Conservation (phyloP, 2,113 vertebrate genomes). For the Terrapene triunguis region DNA sequence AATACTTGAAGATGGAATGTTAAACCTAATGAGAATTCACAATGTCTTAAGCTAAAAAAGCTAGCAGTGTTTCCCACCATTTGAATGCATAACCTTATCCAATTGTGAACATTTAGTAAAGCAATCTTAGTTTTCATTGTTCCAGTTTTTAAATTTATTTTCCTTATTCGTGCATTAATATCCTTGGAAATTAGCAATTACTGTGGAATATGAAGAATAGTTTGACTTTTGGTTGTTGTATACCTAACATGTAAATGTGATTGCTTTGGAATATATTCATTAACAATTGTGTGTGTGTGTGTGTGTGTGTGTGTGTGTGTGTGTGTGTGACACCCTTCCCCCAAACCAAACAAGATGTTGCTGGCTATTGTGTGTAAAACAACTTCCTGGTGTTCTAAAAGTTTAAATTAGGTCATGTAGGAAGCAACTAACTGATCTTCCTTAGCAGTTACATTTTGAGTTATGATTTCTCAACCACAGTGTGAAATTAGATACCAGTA, state of each 20-base stretch:
- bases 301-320: background rate
- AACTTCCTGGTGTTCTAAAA: slow-evolving; percentile 55
- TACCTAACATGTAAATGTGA: background rate
- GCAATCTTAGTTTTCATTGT: background rate
- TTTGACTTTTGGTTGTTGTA: background rate
- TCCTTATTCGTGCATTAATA: background rate
- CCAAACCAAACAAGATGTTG: background rate
- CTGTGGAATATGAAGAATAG: background rate
- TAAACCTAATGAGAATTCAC: background rate
- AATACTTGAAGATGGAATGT: background rate
- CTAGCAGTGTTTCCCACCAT: background rate
- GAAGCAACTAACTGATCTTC: slow-evolving; percentile 44
- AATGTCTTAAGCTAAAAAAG: background rate
- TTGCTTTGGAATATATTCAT: background rate
- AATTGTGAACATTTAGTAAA: background rate
- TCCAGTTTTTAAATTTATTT: background rate
- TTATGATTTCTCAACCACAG: slow-evolving; percentile 23
- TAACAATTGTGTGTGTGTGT: accelerated
- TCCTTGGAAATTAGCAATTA: background rate
- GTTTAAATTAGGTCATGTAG: slow-evolving; percentile 37
- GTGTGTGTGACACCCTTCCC: slow-evolving; percentile 26
- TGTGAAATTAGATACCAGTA: background rate
- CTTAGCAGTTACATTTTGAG: background rate
- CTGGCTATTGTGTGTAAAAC: background rate
- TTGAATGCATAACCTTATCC: background rate